Percentiles rank a stretch among this genome's conserved stretches.
Evolutionary conservation across 2,888 invertebrate species (phyloP).

Genomic region (Eupithecia dodoneata): DNA sequence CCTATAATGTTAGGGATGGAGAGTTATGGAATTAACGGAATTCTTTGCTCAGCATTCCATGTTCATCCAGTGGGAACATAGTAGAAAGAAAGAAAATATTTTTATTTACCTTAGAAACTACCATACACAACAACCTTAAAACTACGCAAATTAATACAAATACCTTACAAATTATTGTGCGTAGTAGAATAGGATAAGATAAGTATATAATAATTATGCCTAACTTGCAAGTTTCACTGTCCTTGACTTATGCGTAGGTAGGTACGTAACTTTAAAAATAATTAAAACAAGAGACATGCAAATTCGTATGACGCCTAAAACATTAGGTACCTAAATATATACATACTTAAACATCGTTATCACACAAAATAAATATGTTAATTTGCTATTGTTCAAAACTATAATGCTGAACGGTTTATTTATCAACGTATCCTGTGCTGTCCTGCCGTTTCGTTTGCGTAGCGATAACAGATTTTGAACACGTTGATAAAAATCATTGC

Average conservation of each 20-base stretch:
- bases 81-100: no score
- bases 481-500: slow-evolving; percentile 22
- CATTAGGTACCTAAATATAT: not conserved
- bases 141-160: no score
- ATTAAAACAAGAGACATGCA: not conserved
- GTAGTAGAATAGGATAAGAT: no score
- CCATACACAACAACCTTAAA: no score
- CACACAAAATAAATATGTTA: slow-evolving; percentile 16
- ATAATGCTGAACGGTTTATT: slow-evolving; percentile 19
- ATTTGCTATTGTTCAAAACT: slow-evolving; percentile 31
- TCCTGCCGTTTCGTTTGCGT: slow-evolving; percentile 12
- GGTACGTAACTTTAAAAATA: not conserved
- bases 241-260: no score
- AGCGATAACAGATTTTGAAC: slow-evolving; percentile 27
- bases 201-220: not conserved
- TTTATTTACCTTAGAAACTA: no score
- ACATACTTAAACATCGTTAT: not conserved
- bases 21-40: not conserved
- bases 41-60: not conserved
- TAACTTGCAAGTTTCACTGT: not conserved
- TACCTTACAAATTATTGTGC: no score
- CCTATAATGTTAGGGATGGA: not conserved
- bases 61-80: not conserved
- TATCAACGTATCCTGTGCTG: slow-evolving; percentile 27
- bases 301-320: slow-evolving; percentile 3